Evolutionary conservation across 1,140 invertebrate genomes (phyloP).

Genomic region (Magallana ariakensis): DNA sequence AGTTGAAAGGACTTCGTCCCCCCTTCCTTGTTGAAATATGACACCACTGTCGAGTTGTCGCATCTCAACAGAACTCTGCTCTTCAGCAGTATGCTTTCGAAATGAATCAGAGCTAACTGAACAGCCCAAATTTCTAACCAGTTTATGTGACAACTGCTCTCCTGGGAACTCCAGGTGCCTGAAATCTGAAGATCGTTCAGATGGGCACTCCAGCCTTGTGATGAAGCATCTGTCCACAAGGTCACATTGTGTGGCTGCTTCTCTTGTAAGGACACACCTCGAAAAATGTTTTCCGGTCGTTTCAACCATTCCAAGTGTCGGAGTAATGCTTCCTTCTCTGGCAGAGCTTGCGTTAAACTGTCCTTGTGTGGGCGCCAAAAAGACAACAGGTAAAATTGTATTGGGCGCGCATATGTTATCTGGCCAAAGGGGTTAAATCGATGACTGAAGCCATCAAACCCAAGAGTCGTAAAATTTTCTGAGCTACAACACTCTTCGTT

Average conservation of each 20-base stretch:
- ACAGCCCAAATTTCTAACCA: no score
- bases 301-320: no score
- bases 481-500: neutral
- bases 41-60: conserved; percentile 51
- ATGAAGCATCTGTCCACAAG: conserved; percentile 44
- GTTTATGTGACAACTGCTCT: no score
- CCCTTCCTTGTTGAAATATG: conserved; percentile 48
- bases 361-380: no score
- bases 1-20: conserved; percentile 44
- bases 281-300: no score
- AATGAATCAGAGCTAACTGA: no score
- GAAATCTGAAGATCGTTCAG: conserved; percentile 15
- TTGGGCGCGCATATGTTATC: conserved; percentile 44
- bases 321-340: no score
- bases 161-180: neutral
- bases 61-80: conserved; percentile 38
- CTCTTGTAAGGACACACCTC: no score
- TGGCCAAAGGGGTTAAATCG: conserved; percentile 32
- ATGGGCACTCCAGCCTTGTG: conserved; percentile 31
- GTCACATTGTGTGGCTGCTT: neutral
- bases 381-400: conserved; percentile 48
- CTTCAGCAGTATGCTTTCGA: neutral
- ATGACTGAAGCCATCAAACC: conserved; percentile 45
- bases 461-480: neutral
- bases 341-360: no score